Percentiles rank a stretch among this genome's conserved stretches.
Evolutionary conservation across 2,113 vertebrate genomes (phyloP).

Genomic region (Sminthopsis crassicaudata): DNA sequence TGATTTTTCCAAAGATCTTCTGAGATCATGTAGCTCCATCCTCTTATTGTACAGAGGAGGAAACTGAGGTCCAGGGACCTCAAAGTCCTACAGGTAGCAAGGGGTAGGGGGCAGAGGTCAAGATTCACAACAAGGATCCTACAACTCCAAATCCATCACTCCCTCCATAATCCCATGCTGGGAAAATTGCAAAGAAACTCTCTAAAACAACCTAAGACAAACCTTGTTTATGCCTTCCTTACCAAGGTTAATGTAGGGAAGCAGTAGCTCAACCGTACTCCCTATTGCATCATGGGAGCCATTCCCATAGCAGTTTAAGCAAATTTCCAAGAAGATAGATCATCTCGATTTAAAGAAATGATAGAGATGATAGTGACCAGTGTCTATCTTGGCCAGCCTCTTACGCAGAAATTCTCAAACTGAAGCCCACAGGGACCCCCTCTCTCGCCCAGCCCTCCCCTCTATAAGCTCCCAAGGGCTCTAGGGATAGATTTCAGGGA

Average conservation of each 20-base stretch:
- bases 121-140: not conserved
- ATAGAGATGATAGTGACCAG: not conserved
- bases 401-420: not conserved
- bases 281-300: not conserved
- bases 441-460: not conserved
- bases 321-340: not conserved
- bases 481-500: not conserved
- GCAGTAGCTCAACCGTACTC: not conserved
- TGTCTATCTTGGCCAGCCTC: not conserved
- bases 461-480: not conserved
- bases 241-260: not conserved
- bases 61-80: not conserved
- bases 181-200: not conserved
- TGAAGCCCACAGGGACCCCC: not conserved
- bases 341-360: not conserved
- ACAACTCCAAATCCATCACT: not conserved
- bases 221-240: not conserved
- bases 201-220: not conserved
- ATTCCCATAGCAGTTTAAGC: not conserved
- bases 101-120: not conserved
- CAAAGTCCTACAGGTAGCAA: not conserved
- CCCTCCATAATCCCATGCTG: not conserved
- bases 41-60: not conserved
- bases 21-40: not conserved
- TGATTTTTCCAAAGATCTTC: not conserved